Base-by-base conservation (phyloP, 2,888 invertebrate genomes). In the Euplexia lucipara region DNA sequence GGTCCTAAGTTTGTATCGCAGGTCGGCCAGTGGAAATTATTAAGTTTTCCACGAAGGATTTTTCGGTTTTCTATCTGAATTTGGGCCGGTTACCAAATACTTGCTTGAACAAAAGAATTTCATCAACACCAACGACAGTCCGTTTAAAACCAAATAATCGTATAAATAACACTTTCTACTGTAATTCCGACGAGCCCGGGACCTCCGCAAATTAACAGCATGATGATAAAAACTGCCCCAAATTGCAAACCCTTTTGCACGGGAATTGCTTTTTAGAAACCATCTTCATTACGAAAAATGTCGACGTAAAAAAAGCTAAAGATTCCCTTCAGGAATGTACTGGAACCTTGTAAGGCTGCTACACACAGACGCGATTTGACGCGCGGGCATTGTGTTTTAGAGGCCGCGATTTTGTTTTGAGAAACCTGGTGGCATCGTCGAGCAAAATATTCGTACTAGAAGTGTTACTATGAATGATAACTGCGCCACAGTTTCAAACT, bases 141-240 rank as follows among this genome's bases (percentile, higher is more conserved):
- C 3, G 63, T 67, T 78, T 75, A 76, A 75, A 75, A 78, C 60
- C 60, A 49, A 76, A 81, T 78, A 75, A 83, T 78, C 78, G 73
- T 79, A 79, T 70, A 37, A 75, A 73, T 70, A 82, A 74, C 73
- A 53, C 45, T 56, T 70, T 77, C 61, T 63, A n/a, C 44, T 70
- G 47, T 70, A 61, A 44, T 54, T 34, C 60, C 66, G 62, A 44
- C 16, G 56, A 48, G 51, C n/a, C 5, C 16, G 49, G 69, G 65
- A 68, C 70, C 71, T 57, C 65, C 34, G 59, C 78, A 81, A 85
- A 86, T 86, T 86, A 84, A 84, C 79, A 70, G 54, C 57, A 75
- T 68, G 52, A 70, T 78, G 81, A 82, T 83, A 85, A 86, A 86
- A 86, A 84, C 73, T 63, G 71, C 51, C 56, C 67, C 14, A 77